These are phyloP conservation scores for Monodelphis domestica DNA, from an alignment of 2,797 vertebrate genomes.

Conservation along the genomic window DNA sequence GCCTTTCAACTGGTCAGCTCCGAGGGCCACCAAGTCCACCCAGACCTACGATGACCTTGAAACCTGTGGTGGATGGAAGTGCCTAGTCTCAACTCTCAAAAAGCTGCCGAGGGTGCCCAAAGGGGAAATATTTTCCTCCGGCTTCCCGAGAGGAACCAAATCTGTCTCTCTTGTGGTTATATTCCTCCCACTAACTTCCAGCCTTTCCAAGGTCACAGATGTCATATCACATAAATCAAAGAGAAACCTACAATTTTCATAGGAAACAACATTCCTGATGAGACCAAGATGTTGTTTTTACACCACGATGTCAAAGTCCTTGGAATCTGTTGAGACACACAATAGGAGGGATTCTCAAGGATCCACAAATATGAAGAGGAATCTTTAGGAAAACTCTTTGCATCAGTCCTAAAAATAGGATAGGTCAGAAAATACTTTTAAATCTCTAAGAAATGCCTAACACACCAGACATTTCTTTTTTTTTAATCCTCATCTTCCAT, in stretches of 20 bases:
- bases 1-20: not conserved
- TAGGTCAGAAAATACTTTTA: not conserved
- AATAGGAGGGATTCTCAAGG: slow-evolving; percentile 44
- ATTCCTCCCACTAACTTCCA: not conserved
- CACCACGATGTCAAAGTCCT: slow-evolving; percentile 48
- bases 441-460: not conserved
- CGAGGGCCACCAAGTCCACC: not conserved
- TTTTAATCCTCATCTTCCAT: not conserved
- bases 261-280: slow-evolving; percentile 2
- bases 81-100: not conserved
- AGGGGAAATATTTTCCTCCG: not conserved
- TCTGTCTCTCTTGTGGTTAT: not conserved
- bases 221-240: not conserved
- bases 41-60: not conserved
- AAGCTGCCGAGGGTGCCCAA: not conserved
- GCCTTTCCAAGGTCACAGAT: not conserved
- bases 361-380: not conserved
- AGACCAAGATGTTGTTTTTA: slow-evolving; percentile 55
- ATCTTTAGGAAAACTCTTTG: not conserved
- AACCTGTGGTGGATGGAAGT: not conserved
- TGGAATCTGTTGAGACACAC: slow-evolving; percentile 18
- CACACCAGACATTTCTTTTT: not conserved
- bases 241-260: not conserved
- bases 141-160: not conserved
- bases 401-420: not conserved